Percentiles rank a stretch among this genome's conserved stretches.
Evolutionary conservation across 2,888 invertebrate species (phyloP).

Genomic region (Lypha dubia): DNA sequence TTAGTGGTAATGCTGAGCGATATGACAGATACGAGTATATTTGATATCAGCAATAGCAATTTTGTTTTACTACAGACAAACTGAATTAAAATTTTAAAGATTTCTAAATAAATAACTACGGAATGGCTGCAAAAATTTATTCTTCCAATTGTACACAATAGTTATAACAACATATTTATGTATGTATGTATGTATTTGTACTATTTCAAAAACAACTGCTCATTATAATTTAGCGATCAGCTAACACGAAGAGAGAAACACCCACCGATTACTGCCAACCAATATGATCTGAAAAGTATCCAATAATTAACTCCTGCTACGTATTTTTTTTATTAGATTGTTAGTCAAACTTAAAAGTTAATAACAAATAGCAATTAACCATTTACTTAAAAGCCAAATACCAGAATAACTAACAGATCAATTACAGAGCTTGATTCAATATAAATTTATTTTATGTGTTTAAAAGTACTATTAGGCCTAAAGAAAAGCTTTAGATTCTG

Average conservation of each 20-base stretch:
- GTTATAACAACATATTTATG: slow-evolving; percentile 56
- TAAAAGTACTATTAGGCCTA: slow-evolving; percentile 20
- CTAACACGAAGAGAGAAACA: slow-evolving; percentile 48
- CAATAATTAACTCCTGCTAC: slow-evolving; percentile 29
- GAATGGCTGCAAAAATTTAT: too few relatives aligned
- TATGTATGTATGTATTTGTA: too few relatives aligned
- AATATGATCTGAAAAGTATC: slow-evolving; percentile 41
- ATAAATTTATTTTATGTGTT: neutral
- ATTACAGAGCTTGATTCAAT: slow-evolving; percentile 36
- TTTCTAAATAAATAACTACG: too few relatives aligned
- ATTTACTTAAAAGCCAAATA: neutral
- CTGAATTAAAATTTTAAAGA: too few relatives aligned
- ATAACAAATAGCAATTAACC: slow-evolving; percentile 64
- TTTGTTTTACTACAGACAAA: too few relatives aligned
- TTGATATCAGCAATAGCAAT: too few relatives aligned
- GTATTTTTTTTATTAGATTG: slow-evolving; percentile 45
- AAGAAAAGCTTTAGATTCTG: neutral
- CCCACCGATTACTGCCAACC: slow-evolving; percentile 58
- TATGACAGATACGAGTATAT: too few relatives aligned
- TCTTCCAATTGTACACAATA: slow-evolving; percentile 45
- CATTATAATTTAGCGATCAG: too few relatives aligned
- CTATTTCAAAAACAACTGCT: neutral
- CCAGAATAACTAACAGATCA: slow-evolving; percentile 34
- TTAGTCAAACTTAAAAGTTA: slow-evolving; percentile 50
- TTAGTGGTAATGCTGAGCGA: too few relatives aligned